A percentile compares a stretch with the other conserved stretches of the same genome.
These are phyloP conservation scores for Malaclemys terrapin DNA, from an alignment of 2,113 vertebrate species.

Conservation along the genomic window DNA sequence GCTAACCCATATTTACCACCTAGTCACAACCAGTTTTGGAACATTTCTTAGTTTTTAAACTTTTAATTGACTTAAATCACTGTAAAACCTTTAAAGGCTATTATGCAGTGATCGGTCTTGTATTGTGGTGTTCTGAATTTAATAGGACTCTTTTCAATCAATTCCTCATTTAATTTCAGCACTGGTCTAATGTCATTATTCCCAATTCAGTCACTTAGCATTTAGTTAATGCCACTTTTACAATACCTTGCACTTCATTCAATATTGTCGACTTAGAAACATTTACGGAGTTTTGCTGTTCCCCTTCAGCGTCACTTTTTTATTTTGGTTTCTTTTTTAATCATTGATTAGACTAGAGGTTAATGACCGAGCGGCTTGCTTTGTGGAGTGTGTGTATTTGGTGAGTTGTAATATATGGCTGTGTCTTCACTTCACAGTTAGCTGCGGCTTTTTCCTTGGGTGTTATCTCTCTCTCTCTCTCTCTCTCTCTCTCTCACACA, in stretches of 20 bases:
- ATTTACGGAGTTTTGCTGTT: not conserved
- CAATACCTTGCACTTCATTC: not conserved
- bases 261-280: not conserved
- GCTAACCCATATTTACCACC: not conserved
- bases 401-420: not conserved
- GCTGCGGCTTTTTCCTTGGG: not conserved
- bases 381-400: not conserved
- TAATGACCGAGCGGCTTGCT: not conserved
- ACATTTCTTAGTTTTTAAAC: not conserved
- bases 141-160: not conserved
- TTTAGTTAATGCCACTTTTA: not conserved
- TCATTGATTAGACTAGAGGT: not conserved
- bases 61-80: not conserved
- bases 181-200: not conserved
- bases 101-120: not conserved
- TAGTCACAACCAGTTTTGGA: not conserved
- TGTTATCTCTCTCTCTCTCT: no score
- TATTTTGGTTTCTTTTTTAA: not conserved
- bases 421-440: not conserved
- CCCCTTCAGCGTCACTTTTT: not conserved
- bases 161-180: not conserved
- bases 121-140: not conserved
- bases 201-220: not conserved
- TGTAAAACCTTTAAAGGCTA: not conserved
- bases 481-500: no score